Evolutionary conservation across 2,797 vertebrate genomes (phyloP).

Genomic region (Thaleichthys pacificus): DNA sequence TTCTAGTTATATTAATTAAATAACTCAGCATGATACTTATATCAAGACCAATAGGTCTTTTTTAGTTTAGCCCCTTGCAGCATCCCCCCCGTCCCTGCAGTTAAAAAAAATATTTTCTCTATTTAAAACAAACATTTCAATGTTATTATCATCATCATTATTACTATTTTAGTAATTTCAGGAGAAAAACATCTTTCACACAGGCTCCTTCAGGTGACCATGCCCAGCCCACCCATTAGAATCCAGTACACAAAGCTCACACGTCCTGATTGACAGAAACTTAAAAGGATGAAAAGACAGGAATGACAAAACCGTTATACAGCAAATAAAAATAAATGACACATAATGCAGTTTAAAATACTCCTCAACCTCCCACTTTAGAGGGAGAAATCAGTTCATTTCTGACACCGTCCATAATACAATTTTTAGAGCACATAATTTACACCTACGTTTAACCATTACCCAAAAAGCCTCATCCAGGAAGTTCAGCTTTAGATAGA

Average conservation of each 20-base stretch:
- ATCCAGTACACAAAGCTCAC: conserved; percentile 66
- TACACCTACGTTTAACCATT: conserved; percentile 61
- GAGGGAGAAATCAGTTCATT: conserved; percentile 37
- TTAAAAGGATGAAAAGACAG: conserved; percentile 72
- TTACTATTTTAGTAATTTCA: conserved; percentile 76
- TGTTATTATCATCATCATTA: conserved; percentile 60
- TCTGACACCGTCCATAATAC: conserved; percentile 40
- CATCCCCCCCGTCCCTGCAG: conserved; percentile 76
- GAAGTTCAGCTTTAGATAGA: conserved; percentile 69
- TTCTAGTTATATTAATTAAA: conserved; percentile 80
- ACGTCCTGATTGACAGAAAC: conserved; percentile 67
- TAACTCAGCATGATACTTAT: conserved; percentile 78
- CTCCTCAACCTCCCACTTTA: conserved; percentile 53
- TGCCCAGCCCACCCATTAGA: conserved; percentile 61
- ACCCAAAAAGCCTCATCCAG: conserved; percentile 66
- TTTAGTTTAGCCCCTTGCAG: conserved; percentile 73
- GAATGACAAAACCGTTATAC: conserved; percentile 77
- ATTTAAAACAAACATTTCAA: conserved; percentile 83
- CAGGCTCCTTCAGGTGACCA: conserved; percentile 58
- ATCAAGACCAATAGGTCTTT: conserved; percentile 66
- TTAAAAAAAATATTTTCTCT: conserved; percentile 86
- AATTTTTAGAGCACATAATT: conserved; percentile 60
- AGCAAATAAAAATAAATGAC: conserved; percentile 68
- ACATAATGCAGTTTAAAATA: conserved; percentile 69
- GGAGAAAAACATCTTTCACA: conserved; percentile 72